Percentiles rank a stretch among this genome's conserved stretches.
phyloP scores from a whole-genome alignment of 2,113 vertebrate genomes.

The Lichenostomus cassidix region DNA sequence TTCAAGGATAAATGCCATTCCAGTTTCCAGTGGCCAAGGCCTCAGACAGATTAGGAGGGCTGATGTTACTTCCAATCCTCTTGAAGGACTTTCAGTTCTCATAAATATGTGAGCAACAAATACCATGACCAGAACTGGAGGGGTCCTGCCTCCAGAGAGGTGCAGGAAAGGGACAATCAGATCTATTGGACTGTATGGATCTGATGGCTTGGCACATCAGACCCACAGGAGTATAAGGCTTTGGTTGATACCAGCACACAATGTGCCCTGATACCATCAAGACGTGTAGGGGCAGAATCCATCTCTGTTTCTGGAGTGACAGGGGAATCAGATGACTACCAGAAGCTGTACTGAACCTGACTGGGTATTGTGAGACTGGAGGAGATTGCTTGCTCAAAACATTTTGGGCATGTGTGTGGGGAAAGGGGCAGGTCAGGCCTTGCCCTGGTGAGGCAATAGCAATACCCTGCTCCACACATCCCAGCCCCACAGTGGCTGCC shows the following conservation, averaged over 20 bases:
- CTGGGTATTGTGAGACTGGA: background rate
- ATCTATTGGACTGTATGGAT: background rate
- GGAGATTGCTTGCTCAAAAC: background rate
- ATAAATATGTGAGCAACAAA: background rate
- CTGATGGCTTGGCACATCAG: background rate
- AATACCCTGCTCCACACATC: background rate
- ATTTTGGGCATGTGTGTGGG: fast-evolving
- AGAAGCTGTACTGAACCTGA: background rate
- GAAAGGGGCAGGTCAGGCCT: background rate
- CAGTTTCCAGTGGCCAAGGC: background rate
- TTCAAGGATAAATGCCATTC: background rate
- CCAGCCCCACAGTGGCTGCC: background rate
- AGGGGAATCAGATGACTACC: background rate
- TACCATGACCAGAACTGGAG: background rate
- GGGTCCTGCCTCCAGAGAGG: background rate
- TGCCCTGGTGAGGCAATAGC: background rate
- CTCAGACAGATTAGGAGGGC: background rate
- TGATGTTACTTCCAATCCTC: background rate
- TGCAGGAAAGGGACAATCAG: background rate
- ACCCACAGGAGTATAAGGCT: background rate
- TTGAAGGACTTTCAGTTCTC: background rate
- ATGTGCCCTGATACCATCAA: background rate
- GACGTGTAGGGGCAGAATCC: fast-evolving
- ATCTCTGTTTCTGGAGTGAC: background rate
- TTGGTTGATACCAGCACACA: background rate